Conservation (phyloP, 1,140 invertebrate species). For the Lordiphosa stackelbergi region DNA sequence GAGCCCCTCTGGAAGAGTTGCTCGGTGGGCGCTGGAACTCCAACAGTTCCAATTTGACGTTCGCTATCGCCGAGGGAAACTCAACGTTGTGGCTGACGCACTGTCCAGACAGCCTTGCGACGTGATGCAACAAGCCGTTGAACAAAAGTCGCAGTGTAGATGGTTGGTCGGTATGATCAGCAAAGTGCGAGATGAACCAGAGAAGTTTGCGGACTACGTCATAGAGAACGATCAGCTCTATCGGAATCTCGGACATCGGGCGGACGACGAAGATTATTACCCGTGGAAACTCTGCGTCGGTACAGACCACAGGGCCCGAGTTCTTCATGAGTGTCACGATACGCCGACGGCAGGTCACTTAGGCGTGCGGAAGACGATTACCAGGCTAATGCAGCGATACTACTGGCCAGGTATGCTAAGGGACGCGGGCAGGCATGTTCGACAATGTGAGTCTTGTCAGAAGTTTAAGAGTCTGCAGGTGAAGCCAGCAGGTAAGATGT, state of each 20-base stretch:
- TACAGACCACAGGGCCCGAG: neutral
- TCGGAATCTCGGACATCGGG: neutral
- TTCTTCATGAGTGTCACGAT: neutral
- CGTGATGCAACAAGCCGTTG: too few relatives aligned
- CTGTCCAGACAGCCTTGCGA: too few relatives aligned
- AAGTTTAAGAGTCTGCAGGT: neutral
- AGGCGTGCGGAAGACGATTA: neutral
- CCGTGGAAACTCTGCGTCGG: conserved; percentile 1
- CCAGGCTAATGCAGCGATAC: neutral
- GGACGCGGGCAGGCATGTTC: neutral
- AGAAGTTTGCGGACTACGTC: neutral
- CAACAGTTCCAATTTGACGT: too few relatives aligned
- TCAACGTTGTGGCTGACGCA: too few relatives aligned
- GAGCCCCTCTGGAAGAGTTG: too few relatives aligned
- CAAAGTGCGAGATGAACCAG: neutral
- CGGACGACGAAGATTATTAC: neutral
- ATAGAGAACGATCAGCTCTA: neutral
- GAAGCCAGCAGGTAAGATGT: neutral
- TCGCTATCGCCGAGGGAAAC: too few relatives aligned
- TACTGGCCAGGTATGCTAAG: neutral
- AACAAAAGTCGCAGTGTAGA: too few relatives aligned
- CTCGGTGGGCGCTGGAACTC: too few relatives aligned
- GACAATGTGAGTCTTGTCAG: neutral
- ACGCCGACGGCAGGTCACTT: neutral
- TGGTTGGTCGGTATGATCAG: neutral